Evolutionary conservation across 2,113 vertebrate species (phyloP), one percentile per base, ranked within the genome.

Genomic region (Chaenogobius annularis): DNA sequence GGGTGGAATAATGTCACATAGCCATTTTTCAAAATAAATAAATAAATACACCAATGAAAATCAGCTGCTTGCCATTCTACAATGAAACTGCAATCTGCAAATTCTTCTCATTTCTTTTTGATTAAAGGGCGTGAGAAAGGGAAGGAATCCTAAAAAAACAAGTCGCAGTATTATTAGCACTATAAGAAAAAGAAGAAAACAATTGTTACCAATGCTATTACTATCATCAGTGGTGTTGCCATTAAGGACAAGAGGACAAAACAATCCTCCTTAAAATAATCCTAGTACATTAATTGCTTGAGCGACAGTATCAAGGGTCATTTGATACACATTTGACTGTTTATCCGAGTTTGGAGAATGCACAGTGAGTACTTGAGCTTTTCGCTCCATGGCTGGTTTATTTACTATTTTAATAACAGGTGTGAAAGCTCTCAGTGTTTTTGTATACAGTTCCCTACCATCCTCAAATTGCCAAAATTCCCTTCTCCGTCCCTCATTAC

Each of bases 361-460:
- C 58, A 17, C 58, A 61, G 17, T 17, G 14, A 17, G 14, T 35
- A 31, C 26, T 10, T 35, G 12, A 5, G 13, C 58, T 35, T 17
- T 22, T 31, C 26, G 17, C 56, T 22, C 26, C 17, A 35, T 31
- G 58, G 26, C 26, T 61, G 54, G 55, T 44, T 47, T 10, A 37
- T 37, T 47, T 40, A 69, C 31, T 46, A 83, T 77, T 70, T 77
- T 62, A 68, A 50, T 67, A n/a, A 76, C 20, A 68, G 58, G 48
- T 56, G 59, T 12, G 22, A 61, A 79, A 70, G 70, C n/a, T 37
- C 52, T 50, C 44, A 23, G 31, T 69, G 80, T 71, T 80, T 78
- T 80, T 79, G 70, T 85, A 79, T 79, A 76, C 73, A 66, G 37
- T 55, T 68, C 68, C 62, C 44, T 65, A 66, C 72, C 61, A 72